Evolutionary conservation across 2,113 vertebrate genomes (phyloP), one percentile per base, ranked within the genome.

Genomic region (Heliornis fulica): DNA sequence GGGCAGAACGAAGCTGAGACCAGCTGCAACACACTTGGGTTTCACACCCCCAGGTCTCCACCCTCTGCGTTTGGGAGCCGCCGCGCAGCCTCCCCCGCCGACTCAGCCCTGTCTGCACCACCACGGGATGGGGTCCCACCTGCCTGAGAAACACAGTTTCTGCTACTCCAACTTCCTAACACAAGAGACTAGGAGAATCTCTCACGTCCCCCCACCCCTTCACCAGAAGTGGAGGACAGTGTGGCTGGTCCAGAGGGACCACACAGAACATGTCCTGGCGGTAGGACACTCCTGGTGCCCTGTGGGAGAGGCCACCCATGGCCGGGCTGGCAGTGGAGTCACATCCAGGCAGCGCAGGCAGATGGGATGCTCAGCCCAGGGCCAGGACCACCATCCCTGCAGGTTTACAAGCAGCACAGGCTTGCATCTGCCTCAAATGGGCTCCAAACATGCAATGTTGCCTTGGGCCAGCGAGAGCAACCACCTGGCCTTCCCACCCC

Each of bases 191-290:
- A 17, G 14, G 53, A 40, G 31, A 61, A 19, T 6, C 34, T 5
- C 18, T 34, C 18, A 1, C n/a, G n/a, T n/a, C n/a, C 1, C 15
- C 31, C 4, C 2, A 3, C 48, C 48, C 36, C 10, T 40, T 13
- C 70, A 15, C 2, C 34, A 50, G 28, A 31, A 7, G 16, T 7
- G 5, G 74, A 48, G 63, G 45, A 34, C 0, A 0, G 25, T 1
- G 34, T 14, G 59, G 36, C 22, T 1, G 3, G 1, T 22, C 22
- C 1, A 0, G 59, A 29, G 25, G 12, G 25, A 10, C 0, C 5
- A 45, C 2, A 0, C 1, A 40, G 45, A 79, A 59, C 64, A 36
- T 18, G 10, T 43, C 51, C 66, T 40, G 51, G 7, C 2, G 48
- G 31, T 10, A 53, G 63, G 11, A 40, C 31, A 5, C 2, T 1